These are phyloP conservation scores for Euwallacea fornicatus DNA, from an alignment of 1,140 invertebrate species.

Conservation along the genomic window DNA sequence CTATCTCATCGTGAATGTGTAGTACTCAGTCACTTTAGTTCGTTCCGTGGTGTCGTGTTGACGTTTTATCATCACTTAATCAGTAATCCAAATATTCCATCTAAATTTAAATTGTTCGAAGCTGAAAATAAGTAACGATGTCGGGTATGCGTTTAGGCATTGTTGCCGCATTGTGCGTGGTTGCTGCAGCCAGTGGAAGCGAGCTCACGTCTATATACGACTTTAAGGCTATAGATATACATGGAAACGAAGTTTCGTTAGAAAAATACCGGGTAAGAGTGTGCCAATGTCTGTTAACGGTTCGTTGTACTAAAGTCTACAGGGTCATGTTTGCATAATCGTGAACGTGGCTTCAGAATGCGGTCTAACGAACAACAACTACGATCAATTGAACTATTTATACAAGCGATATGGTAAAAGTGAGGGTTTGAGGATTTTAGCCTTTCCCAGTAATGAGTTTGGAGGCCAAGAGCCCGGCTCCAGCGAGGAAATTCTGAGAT, in stretches of 20 bases:
- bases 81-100: no score
- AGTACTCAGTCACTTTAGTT: no score
- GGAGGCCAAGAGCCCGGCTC: slow-evolving; percentile 76
- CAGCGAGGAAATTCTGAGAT: slow-evolving; percentile 71
- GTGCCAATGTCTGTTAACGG: not conserved
- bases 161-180: slow-evolving; percentile 16
- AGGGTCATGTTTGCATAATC: slow-evolving; percentile 69
- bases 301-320: not conserved
- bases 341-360: slow-evolving; percentile 88
- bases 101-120: no score
- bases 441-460: slow-evolving; percentile 95
- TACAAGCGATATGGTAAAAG: slow-evolving; percentile 69
- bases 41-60: no score
- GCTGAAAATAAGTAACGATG: slow-evolving; percentile 2
- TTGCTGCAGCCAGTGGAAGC: not conserved
- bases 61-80: no score
- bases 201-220: slow-evolving; percentile 27
- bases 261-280: slow-evolving; percentile 27
- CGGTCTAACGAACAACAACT: slow-evolving; percentile 79
- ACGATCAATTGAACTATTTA: slow-evolving; percentile 71
- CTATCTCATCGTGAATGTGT: no score
- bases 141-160: not conserved
- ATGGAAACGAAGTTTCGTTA: slow-evolving; percentile 31
- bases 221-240: slow-evolving; percentile 29
- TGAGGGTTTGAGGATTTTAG: slow-evolving; percentile 73